Evolutionary conservation across 2,113 vertebrate species (phyloP), one percentile per base, ranked within the genome.

Genomic region (Hydrochoerus hydrochaeris): DNA sequence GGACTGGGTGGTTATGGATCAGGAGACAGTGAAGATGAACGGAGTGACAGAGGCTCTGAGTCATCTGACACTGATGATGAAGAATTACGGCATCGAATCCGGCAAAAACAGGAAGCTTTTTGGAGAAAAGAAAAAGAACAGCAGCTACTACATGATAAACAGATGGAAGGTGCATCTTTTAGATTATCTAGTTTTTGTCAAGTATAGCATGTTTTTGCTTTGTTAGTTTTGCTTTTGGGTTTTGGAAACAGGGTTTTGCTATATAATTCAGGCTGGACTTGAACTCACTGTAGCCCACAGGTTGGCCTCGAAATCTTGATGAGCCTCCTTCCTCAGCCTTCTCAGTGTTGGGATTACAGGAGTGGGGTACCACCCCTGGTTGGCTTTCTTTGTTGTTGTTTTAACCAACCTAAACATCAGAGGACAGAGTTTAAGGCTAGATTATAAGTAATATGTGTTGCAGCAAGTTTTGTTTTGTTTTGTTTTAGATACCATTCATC

Each of bases 1-100:
- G 99, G 99, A 98, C 99, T 99, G 98, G 99, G 99, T 98, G 99
- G 99, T 98, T 99, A 99, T 98, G 99, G 99, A 98, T 99, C 99
- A 95, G 99, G 99, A 97, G 99, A 99, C 98, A 99, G 99, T 97
- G 99, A 99, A 99, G 99, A 99, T 97, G 99, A 99, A 94, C 99
- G 98, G 97, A 99, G 99, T 58, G 98, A 99, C 92, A 99, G 99
- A 98, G 99, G 99, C 92, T 99, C 99, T 71, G 99, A 99, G 90
- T 99, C 99, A 57, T 99, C 99, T 30, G 99, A 99, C 98, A 99
- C 99, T 17, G 99, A 99, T 82, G 99, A 99, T 95, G 99, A 99
- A 98, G 99, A 99, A 98, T 98, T 99, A 83, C 99, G 98, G 80
- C 99, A 99, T 96, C 99, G 99, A 97, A 99, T 99, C 98, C 99